These are phyloP conservation scores for Hypothenemus hampei DNA, from an alignment of 1,140 invertebrate genomes.

Conservation along the genomic window DNA sequence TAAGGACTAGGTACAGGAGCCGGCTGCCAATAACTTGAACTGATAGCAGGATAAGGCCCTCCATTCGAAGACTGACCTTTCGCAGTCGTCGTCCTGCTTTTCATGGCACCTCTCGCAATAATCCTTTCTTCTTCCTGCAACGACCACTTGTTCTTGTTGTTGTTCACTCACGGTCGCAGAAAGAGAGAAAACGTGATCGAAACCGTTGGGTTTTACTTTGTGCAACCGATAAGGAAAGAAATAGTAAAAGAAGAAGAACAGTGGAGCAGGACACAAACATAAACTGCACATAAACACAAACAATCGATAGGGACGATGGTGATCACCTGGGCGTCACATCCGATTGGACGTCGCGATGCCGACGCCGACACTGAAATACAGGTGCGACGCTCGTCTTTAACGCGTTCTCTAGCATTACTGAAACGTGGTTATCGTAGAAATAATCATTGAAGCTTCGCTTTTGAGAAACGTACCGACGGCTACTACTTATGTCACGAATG, in stretches of 20 bases:
- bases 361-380: conserved; percentile 12
- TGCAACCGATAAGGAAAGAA: too few species aligned
- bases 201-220: too few species aligned
- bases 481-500: conserved; percentile 34
- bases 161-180: too few species aligned
- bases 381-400: conserved; percentile 24
- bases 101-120: conserved; percentile 32
- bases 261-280: neutral
- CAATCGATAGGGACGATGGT: too few species aligned
- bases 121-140: conserved; percentile 39
- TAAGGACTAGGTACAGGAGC: conserved; percentile 68
- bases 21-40: conserved; percentile 73
- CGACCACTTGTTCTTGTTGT: conserved; percentile 24
- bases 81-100: conserved; percentile 33
- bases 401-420: conserved; percentile 27
- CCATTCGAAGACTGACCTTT: conserved; percentile 9
- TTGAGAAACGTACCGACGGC: conserved; percentile 23
- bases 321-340: conserved; percentile 13
- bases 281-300: too few species aligned
- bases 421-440: conserved; percentile 35
- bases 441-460: conserved; percentile 38
- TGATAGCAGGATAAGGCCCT: conserved; percentile 65
- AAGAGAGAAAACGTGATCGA: neutral
- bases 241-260: too few species aligned
- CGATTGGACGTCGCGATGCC: conserved; percentile 17